A percentile compares a stretch with the other conserved stretches of the same genome.
phyloP scores from a whole-genome alignment of 2,888 invertebrate genomes.

The Diogma glabrata region DNA sequence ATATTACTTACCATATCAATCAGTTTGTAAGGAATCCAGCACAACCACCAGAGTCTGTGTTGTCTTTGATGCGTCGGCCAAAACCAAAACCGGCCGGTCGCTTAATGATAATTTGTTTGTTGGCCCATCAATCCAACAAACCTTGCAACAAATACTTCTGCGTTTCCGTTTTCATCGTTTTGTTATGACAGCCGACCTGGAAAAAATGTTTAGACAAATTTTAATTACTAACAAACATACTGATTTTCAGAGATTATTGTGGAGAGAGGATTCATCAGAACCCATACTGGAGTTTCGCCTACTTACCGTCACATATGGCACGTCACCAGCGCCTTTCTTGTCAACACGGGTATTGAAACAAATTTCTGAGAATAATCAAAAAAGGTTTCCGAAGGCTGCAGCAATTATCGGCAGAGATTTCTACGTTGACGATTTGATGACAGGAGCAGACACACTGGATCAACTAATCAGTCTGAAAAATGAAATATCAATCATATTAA shows the following conservation, averaged over 20 bases:
- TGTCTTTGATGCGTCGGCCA: neutral
- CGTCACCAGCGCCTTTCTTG: too few species aligned
- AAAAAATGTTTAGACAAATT: neutral
- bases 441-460: conserved; percentile 15
- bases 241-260: conserved; percentile 2
- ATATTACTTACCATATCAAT: neutral
- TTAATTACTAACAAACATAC: neutral
- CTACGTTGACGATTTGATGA: conserved; percentile 21
- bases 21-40: neutral
- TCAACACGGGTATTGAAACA: too few species aligned
- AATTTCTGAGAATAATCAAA: conserved; percentile 19
- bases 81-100: neutral
- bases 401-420: conserved; percentile 17
- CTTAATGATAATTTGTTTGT: neutral
- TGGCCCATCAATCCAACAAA: neutral
- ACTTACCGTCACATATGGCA: too few species aligned
- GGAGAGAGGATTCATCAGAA: neutral
- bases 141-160: neutral
- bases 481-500: too few species aligned
- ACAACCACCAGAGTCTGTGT: neutral
- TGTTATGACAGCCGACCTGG: neutral
- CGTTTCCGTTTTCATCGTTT: conserved; percentile 1
- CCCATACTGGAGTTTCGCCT: neutral
- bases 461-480: neutral
- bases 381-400: conserved; percentile 18